Evolutionary conservation across 2,888 invertebrate genomes (phyloP), one percentile per base, ranked within the genome.

Genomic region (Coelogynopora nodosa): DNA sequence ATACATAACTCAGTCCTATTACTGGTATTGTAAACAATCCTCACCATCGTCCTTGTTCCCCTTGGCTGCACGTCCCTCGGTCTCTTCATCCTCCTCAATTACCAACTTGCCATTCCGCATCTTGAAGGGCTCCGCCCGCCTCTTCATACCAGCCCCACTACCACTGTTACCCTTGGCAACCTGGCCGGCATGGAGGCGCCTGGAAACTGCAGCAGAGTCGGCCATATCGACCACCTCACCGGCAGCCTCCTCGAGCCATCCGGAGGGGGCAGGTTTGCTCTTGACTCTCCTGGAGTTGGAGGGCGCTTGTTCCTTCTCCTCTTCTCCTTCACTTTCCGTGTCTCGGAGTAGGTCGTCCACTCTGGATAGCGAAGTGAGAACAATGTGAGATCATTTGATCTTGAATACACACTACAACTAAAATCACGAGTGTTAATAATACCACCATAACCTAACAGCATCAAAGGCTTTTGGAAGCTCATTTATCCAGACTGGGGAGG

Each of bases 331-430:
- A 82, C 30, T 82, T 26, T 82, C 82, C 5, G 82, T 31, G 31
- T 82, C 82, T 29, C 27, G 30, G n/a, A 82, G 82, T 5, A 82
- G 82, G n/a, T 82, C 82, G 31, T 82, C 30, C 18, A 82, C 30
- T 5, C 74, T 74, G 18, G 10, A 74, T 10, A 74, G 23, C 23
- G 49, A 49, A 49, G 49, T 49, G 5, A 49, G 18, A 49, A 49
- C 49, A 49, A 18, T 49, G n/a, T n/a, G n/a, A n/a, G n/a, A n/a
- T n/a, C n/a, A n/a, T n/a, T n/a, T n/a, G n/a, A n/a, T n/a, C n/a
- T n/a, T n/a, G n/a, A n/a, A n/a, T n/a, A n/a, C n/a, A n/a, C n/a
- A n/a, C n/a, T n/a, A n/a, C n/a, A n/a, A n/a, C n/a, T n/a, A n/a
- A n/a, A n/a, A n/a, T n/a, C n/a, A n/a, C n/a, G n/a, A n/a, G n/a